phyloP scores from a whole-genome alignment of 2,888 invertebrate species.

The Capitulum mitella region DNA sequence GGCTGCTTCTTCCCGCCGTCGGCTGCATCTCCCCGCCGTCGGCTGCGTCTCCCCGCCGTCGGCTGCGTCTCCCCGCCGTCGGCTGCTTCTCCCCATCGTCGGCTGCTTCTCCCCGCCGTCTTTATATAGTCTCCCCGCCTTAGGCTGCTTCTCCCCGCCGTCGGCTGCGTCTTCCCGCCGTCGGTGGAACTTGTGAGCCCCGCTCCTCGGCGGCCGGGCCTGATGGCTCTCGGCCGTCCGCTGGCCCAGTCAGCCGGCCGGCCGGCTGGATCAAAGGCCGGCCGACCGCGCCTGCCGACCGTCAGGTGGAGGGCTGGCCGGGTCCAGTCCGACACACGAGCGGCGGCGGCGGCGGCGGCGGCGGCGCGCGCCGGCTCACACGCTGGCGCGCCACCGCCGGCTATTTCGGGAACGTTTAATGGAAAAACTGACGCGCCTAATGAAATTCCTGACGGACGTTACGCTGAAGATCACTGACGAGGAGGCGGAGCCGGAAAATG shows the following conservation, averaged over 20 bases:
- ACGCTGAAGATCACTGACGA: not conserved
- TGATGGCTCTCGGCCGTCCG: too few species aligned
- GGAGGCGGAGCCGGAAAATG: not conserved
- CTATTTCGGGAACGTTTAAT: not conserved
- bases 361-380: not conserved
- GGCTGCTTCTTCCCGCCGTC: too few species aligned
- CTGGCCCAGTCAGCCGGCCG: not conserved
- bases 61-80: too few species aligned
- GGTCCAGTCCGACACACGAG: not conserved
- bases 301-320: not conserved
- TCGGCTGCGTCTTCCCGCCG: not conserved
- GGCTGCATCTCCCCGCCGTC: too few species aligned
- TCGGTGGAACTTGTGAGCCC: too few species aligned
- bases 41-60: too few species aligned
- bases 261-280: not conserved
- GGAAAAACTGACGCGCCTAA: conserved; percentile 16
- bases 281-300: not conserved
- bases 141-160: not conserved
- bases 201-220: too few species aligned
- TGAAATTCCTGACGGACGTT: conserved; percentile 4
- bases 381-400: not conserved
- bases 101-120: not conserved
- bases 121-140: not conserved
- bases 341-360: not conserved
- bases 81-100: too few species aligned